These are phyloP conservation scores for Penaeus vannamei DNA, from an alignment of 1,140 invertebrate species.

Conservation along the genomic window DNA sequence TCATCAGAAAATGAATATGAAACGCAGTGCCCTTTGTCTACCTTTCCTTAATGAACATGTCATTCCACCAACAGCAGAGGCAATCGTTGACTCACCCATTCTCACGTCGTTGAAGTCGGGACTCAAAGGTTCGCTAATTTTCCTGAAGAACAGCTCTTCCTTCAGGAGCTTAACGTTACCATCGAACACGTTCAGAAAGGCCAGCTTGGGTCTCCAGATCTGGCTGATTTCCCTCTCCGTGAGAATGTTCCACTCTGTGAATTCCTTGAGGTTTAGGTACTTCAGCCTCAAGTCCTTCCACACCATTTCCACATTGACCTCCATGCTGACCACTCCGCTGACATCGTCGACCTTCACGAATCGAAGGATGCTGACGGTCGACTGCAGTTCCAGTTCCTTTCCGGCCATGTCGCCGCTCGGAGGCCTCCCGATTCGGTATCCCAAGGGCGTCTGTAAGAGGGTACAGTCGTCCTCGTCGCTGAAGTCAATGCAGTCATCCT, in stretches of 20 bases:
- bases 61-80: too few species aligned
- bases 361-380: too few species aligned
- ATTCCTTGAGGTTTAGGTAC: conserved; percentile 57
- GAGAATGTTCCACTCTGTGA: conserved; percentile 52
- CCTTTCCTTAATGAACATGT: too few species aligned
- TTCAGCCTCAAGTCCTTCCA: conserved; percentile 59
- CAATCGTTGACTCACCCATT: conserved; percentile 57
- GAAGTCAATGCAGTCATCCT: too few species aligned
- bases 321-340: conserved; percentile 43
- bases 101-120: conserved; percentile 52
- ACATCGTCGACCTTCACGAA: neutral
- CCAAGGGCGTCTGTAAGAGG: too few species aligned
- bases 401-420: neutral
- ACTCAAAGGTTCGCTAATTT: conserved; percentile 12
- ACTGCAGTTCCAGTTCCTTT: too few species aligned
- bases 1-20: too few species aligned
- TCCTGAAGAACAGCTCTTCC: conserved; percentile 38
- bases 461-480: too few species aligned
- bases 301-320: conserved; percentile 38
- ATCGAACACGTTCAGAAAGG: conserved; percentile 52
- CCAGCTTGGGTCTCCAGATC: conserved; percentile 52
- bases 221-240: conserved; percentile 27
- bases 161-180: conserved; percentile 53
- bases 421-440: too few species aligned
- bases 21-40: too few species aligned